Conservation (phyloP, 2,797 vertebrate species). For the Crocodylus rhombifer region DNA sequence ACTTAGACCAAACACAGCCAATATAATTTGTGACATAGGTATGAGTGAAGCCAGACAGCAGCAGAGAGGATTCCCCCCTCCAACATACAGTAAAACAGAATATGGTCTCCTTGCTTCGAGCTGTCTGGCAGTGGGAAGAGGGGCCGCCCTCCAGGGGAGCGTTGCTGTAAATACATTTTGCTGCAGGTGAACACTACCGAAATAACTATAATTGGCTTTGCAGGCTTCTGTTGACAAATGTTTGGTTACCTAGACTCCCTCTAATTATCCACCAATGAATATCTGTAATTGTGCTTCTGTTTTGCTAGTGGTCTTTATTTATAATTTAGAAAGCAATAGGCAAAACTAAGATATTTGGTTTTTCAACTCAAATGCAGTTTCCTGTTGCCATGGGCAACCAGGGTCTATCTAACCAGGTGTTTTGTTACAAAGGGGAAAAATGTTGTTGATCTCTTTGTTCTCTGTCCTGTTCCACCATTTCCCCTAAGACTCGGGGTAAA, state of each 20-base stretch:
- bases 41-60: neutral
- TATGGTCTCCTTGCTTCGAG: neutral
- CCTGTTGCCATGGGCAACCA: conserved; percentile 64
- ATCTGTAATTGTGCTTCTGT: conserved; percentile 17
- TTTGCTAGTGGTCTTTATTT: conserved; percentile 38
- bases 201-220: neutral
- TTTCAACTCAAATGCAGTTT: conserved; percentile 43
- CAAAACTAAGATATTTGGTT: conserved; percentile 39
- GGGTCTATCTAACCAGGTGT: conserved; percentile 56
- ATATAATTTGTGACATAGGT: neutral
- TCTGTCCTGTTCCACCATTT: neutral
- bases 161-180: neutral
- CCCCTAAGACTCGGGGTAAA: neutral
- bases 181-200: neutral
- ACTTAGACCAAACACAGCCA: neutral
- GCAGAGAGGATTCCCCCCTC: neutral
- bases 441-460: conserved; percentile 21
- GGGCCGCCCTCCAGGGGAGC: neutral
- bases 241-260: neutral
- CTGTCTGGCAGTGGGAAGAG: neutral
- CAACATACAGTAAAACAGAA: neutral
- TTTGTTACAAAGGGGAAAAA: conserved; percentile 66
- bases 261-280: conserved; percentile 8
- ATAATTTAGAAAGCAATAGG: conserved; percentile 48
- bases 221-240: neutral